Percentiles rank a stretch among this genome's conserved stretches.
phyloP scores from a whole-genome alignment of 2,113 vertebrate genomes.

The Embiotoca jacksoni region DNA sequence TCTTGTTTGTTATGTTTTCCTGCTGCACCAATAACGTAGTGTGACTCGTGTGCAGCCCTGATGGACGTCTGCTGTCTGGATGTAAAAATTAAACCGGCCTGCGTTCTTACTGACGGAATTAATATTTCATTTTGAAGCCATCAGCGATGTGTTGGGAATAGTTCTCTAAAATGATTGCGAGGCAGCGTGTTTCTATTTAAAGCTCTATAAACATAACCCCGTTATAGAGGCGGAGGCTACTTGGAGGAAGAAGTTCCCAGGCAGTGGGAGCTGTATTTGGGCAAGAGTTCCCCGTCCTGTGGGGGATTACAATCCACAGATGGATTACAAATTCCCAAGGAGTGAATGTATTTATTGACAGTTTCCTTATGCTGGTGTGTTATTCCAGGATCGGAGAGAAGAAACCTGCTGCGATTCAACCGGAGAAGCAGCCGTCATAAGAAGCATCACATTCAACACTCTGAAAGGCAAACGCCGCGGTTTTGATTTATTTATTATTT shows the following conservation, averaged over 20 bases:
- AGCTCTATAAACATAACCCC: constrained; percentile 75
- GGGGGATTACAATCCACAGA: constrained; percentile 54
- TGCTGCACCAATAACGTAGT: no score
- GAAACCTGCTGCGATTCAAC: constrained; percentile 26
- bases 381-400: constrained; percentile 22
- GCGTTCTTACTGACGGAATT: constrained; percentile 67
- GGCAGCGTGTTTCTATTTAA: constrained; percentile 73
- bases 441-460: constrained; percentile 11
- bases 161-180: constrained; percentile 74
- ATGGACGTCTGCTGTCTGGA: no score
- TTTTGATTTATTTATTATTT: background rate
- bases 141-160: constrained; percentile 69
- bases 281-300: constrained; percentile 33
- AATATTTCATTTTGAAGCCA: constrained; percentile 77
- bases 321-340: constrained; percentile 37
- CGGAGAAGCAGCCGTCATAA: constrained; percentile 25
- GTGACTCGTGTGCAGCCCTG: no score
- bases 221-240: constrained; percentile 58
- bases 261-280: constrained; percentile 47
- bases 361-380: constrained; percentile 8
- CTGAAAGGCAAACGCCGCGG: background rate
- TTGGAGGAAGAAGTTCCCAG: constrained; percentile 56
- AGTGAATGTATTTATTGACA: constrained; percentile 37
- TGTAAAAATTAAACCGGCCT: constrained; percentile 62
- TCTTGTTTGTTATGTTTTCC: no score